These are phyloP conservation scores for Diplodus puntazzo DNA, from an alignment of 2,797 vertebrate genomes.

Conservation along the genomic window DNA sequence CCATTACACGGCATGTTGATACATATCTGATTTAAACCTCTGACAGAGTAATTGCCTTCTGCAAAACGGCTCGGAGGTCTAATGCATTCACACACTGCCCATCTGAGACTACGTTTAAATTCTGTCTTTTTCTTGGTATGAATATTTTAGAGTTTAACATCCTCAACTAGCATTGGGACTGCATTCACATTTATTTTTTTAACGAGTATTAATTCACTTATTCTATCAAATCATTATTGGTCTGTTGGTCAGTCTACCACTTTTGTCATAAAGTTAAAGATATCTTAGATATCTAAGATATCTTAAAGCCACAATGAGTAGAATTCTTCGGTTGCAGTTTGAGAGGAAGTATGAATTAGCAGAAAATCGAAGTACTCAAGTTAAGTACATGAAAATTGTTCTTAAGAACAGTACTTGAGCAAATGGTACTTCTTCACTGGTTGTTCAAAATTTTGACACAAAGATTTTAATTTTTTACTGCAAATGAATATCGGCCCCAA, in stretches of 20 bases:
- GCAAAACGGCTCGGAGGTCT: conserved; percentile 20
- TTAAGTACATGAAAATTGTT: too few relatives aligned
- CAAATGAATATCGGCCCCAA: too few relatives aligned
- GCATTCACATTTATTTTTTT: conserved; percentile 11
- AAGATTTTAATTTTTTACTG: too few relatives aligned
- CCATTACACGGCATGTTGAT: conserved; percentile 62
- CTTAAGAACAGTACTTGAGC: too few relatives aligned
- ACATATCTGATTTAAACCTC: conserved; percentile 58
- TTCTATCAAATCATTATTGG: neutral
- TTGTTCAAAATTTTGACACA: too few relatives aligned
- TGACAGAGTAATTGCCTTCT: conserved; percentile 48
- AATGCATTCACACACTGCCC: conserved; percentile 14
- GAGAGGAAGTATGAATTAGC: too few relatives aligned
- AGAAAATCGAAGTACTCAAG: too few relatives aligned
- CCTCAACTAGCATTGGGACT: neutral
- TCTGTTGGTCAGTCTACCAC: neutral
- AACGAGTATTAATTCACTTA: neutral
- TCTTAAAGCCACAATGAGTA: neutral
- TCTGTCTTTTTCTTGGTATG: neutral
- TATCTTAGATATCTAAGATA: neutral
- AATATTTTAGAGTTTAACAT: neutral
- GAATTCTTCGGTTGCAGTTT: too few relatives aligned
- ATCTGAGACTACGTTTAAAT: neutral
- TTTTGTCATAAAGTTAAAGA: neutral
- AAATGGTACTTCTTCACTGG: too few relatives aligned